These are phyloP conservation scores for Silurus aristotelis DNA, from an alignment of 2,797 vertebrate species.

Conservation along the genomic window DNA sequence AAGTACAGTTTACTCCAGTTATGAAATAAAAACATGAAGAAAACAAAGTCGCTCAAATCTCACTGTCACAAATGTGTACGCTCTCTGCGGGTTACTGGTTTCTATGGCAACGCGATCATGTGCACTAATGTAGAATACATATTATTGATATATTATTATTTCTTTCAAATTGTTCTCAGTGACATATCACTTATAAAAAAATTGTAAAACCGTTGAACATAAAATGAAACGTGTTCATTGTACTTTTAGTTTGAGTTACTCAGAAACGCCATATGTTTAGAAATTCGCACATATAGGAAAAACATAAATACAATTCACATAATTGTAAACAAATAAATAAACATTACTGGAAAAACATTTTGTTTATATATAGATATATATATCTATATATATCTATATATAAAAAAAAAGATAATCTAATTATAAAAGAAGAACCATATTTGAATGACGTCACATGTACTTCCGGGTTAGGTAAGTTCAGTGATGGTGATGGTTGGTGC, in stretches of 20 bases:
- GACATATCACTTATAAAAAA: neutral
- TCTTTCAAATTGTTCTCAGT: neutral
- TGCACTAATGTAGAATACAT: neutral
- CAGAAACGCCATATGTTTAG: neutral
- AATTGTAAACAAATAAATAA: too few species aligned
- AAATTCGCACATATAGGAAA: too few species aligned
- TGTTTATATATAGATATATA: neutral
- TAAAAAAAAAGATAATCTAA: neutral
- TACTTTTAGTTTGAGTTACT: neutral
- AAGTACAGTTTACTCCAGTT: neutral
- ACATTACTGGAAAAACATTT: too few species aligned
- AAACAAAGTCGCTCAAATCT: neutral
- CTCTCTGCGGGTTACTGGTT: neutral
- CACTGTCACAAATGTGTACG: neutral
- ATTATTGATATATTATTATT: neutral
- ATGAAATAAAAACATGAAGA: neutral
- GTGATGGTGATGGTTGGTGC: neutral
- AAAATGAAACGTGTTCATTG: neutral
- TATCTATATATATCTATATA: neutral
- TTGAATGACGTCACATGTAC: constrained; percentile 36
- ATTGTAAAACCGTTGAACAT: neutral
- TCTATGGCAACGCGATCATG: constrained; percentile 37
- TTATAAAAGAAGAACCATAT: constrained; percentile 5
- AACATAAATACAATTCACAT: too few species aligned
- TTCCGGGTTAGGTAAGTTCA: constrained; percentile 52